phyloP scores from a whole-genome alignment of 2,888 invertebrate species.

The Lasioglossum lativentre region DNA sequence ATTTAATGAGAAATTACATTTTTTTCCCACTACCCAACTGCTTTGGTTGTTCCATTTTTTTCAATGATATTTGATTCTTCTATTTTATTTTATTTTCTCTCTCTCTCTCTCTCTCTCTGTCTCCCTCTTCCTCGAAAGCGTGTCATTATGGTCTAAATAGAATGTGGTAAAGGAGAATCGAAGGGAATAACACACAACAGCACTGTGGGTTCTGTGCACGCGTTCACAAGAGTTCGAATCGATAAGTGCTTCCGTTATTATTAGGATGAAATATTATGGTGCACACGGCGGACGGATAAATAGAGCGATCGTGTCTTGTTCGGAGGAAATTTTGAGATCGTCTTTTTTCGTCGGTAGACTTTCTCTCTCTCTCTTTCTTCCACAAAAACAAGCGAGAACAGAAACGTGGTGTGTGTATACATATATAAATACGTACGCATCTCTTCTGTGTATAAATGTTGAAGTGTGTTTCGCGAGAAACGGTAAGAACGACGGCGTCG shows the following conservation, averaged over 20 bases:
- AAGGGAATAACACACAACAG: conserved; percentile 41
- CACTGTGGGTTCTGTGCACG: conserved; percentile 54
- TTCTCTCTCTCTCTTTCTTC: neutral
- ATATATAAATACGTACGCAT: neutral
- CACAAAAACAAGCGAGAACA: neutral
- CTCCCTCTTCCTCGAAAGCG: neutral
- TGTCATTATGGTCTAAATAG: conserved; percentile 14
- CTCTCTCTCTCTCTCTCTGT: neutral
- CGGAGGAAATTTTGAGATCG: conserved; percentile 39
- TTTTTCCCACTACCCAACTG: conserved; percentile 23
- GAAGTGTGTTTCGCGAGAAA: conserved; percentile 40
- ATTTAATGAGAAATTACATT: conserved; percentile 71
- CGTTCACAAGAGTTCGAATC: conserved; percentile 61
- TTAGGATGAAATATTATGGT: conserved; percentile 59
- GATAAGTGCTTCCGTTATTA: conserved; percentile 70
- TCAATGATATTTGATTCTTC: neutral
- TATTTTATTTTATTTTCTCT: conserved; percentile 3
- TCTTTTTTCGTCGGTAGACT: conserved; percentile 3
- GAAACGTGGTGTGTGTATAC: neutral
- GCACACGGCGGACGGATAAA: conserved; percentile 37
- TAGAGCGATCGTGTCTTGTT: conserved; percentile 28
- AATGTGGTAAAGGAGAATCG: conserved; percentile 35
- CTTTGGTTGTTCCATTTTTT: conserved; percentile 6
- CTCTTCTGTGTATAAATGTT: conserved; percentile 39
- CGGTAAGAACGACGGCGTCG: conserved; percentile 38